Conservation (phyloP, 1,140 invertebrate genomes). For the Neodiprion lecontei region DNA sequence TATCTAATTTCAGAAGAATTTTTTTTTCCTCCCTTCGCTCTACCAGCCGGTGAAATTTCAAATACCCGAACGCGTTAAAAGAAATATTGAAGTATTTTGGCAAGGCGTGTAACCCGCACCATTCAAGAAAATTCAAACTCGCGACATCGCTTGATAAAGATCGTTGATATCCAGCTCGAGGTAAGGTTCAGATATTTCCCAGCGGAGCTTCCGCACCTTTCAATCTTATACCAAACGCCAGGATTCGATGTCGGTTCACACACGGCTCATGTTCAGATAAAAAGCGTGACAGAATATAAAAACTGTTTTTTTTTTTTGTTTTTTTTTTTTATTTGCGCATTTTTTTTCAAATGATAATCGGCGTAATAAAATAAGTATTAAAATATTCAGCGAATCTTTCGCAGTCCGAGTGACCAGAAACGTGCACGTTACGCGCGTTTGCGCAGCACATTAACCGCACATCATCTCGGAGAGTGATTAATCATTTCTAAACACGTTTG, state of each 20-base stretch:
- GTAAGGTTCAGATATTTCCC: conserved; percentile 1
- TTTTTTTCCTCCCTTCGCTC: not conserved
- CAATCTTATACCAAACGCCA: not conserved
- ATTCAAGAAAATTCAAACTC: not conserved
- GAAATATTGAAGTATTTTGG: not conserved
- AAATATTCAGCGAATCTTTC: no score
- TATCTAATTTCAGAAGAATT: not conserved
- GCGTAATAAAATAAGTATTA: no score
- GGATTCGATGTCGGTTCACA: not conserved
- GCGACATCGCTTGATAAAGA: not conserved
- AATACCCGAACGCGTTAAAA: not conserved
- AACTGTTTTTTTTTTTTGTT: no score
- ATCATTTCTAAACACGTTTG: not conserved
- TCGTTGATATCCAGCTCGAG: not conserved
- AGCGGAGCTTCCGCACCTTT: not conserved
- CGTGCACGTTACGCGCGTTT: no score
- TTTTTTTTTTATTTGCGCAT: no score
- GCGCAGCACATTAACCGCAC: no score
- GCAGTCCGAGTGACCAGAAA: no score
- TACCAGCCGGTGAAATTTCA: not conserved
- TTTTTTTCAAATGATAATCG: no score
- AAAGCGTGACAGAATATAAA: no score
- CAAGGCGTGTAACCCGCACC: not conserved
- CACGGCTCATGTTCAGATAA: no score
- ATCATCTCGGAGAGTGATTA: no score